Percentiles rank a stretch among this genome's conserved stretches.
Evolutionary conservation across 2,888 invertebrate species (phyloP).

Genomic region (Hydroisotoma schaefferi): DNA sequence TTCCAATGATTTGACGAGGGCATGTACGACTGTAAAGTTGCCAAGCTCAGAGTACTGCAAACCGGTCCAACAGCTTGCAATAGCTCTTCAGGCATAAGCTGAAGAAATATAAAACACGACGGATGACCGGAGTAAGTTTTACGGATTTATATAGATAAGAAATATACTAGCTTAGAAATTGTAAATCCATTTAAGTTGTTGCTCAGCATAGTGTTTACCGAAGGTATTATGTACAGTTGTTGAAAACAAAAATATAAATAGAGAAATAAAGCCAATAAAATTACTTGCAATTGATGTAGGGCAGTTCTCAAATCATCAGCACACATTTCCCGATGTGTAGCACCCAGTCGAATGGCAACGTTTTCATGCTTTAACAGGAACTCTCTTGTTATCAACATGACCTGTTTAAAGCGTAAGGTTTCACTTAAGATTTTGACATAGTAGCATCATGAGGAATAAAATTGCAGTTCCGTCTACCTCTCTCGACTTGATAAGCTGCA

Average conservation of each 20-base stretch:
- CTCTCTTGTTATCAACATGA: conserved; percentile 42
- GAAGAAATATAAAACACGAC: no score
- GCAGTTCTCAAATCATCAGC: conserved; percentile 43
- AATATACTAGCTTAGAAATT: no score
- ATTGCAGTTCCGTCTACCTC: conserved; percentile 23
- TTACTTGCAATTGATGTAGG: conserved; percentile 38
- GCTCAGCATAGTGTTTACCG: background rate
- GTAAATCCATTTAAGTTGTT: background rate
- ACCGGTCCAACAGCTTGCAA: conserved; percentile 68
- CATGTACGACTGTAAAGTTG: conserved; percentile 77
- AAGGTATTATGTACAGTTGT: no score
- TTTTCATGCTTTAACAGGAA: conserved; percentile 42
- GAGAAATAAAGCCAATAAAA: background rate
- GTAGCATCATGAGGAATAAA: no score
- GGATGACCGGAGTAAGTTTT: no score
- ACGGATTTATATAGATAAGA: no score
- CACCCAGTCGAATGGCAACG: conserved; percentile 43
- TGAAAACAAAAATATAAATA: no score
- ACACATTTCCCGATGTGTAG: conserved; percentile 47
- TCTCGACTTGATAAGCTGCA: conserved; percentile 36
- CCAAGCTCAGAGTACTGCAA: conserved; percentile 71
- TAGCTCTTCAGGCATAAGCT: conserved; percentile 71
- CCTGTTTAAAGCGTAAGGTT: conserved; percentile 13
- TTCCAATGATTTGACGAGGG: conserved; percentile 68
- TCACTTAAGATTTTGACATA: background rate